Evolutionary conservation across 30 jellyfish, hydroid and myxozoan genomes (phyloP), one percentile per base, ranked within the genome.

Genomic region (Kudoa iwatai): DNA sequence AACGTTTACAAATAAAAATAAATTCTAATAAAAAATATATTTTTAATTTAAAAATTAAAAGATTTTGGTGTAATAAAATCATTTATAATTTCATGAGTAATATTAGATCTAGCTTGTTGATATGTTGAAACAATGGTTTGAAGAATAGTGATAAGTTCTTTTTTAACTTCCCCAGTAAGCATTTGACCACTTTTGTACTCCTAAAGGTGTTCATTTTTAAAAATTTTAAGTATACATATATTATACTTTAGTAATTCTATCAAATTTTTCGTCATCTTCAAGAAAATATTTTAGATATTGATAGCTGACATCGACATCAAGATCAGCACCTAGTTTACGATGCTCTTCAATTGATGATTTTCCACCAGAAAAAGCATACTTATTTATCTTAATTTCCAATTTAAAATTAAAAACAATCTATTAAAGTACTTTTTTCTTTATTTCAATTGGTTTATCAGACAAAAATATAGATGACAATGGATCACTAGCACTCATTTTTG

Each of bases 311-410:
- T 77, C 96, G 13, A 77, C 96, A 2, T 81, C 47, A 21, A 24
- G 28, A 38, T 62, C 96, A 9, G 83, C 96, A 14, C 96, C 96
- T 23, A 40, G 45, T 39, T 42, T 44, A 7, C 96, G 55, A 39
- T 77, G 96, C 22, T 77, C 96, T 53, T 77, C 96, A 11, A 77
- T 45, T 12, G 88, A 61, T 13, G 45, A 84, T 39, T 45, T 56
- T 18, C 96, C 96, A 3, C 96, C 96, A 47, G 96, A 77, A 40
- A 63, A 77, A 1, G 96, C 96, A 44, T 77, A 79, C 25, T 63
- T 77, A 41, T 63, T 77, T 19, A 77, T 35, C 96, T 77, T 40
- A 10, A 43, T 41, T 20, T n/a, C 28, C 34, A 23, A 24, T 11
- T 7, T 22, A 0, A n/a, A n/a, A n/a, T n/a, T n/a, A n/a, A n/a